A percentile compares a stretch with the other conserved stretches of the same genome.
Evolutionary conservation across 2,888 invertebrate genomes (phyloP).

Genomic region (Pachliopta kotzebuea): DNA sequence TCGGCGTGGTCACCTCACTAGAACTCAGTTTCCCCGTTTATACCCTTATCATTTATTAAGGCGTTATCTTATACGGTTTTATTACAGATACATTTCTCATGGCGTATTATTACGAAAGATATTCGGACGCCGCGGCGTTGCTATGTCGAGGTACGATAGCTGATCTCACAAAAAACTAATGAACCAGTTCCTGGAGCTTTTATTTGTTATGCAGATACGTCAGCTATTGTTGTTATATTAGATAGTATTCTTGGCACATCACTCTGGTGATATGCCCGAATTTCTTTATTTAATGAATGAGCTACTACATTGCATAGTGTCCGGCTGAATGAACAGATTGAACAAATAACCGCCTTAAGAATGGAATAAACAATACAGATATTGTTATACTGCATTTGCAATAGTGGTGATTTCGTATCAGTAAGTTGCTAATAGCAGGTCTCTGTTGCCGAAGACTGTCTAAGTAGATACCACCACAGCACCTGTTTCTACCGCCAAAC

Average conservation of each 20-base stretch:
- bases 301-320: neutral
- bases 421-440: too few relatives aligned
- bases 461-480: too few relatives aligned
- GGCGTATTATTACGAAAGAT: constrained; percentile 53
- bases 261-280: neutral
- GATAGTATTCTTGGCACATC: constrained; percentile 17
- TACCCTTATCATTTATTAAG: constrained; percentile 59
- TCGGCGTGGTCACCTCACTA: constrained; percentile 41
- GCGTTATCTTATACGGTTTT: constrained; percentile 41
- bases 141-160: constrained; percentile 38
- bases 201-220: constrained; percentile 15
- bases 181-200: constrained; percentile 30
- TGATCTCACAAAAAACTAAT: constrained; percentile 42
- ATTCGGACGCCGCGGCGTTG: constrained; percentile 36
- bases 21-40: constrained; percentile 45
- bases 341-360: too few relatives aligned
- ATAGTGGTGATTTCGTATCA: too few relatives aligned
- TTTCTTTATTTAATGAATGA: neutral
- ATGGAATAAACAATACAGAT: too few relatives aligned
- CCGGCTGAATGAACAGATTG: too few relatives aligned
- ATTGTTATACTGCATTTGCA: too few relatives aligned
- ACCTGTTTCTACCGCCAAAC: too few relatives aligned
- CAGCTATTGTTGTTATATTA: constrained; percentile 4
- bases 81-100: constrained; percentile 54
- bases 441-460: too few relatives aligned